Percentiles rank a stretch among this genome's conserved stretches.
These are phyloP conservation scores for Scelioninae gen. 1 DNA, from an alignment of 2,888 invertebrate genomes.

Conservation along the genomic window DNA sequence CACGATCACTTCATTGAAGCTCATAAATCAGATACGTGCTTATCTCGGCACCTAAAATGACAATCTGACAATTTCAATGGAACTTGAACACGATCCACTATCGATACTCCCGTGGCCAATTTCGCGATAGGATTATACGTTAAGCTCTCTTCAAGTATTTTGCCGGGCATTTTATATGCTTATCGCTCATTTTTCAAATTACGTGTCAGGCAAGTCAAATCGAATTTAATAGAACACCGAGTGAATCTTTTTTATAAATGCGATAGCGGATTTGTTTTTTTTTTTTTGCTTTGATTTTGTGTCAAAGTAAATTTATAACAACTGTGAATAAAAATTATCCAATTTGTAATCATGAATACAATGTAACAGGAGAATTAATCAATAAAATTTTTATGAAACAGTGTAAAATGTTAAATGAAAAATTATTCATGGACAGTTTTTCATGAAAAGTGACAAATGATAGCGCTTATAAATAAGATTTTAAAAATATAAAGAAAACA, in stretches of 20 bases:
- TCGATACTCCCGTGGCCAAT: conserved; percentile 64
- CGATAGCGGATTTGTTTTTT: background rate
- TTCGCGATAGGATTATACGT: conserved; percentile 61
- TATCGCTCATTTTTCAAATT: conserved; percentile 58
- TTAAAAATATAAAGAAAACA: no score
- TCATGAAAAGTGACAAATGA: no score
- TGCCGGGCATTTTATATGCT: conserved; percentile 45
- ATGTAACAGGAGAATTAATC: no score
- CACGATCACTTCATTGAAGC: background rate
- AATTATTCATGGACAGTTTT: no score
- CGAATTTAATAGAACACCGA: conserved; percentile 30
- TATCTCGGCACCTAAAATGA: conserved; percentile 58
- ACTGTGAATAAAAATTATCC: no score
- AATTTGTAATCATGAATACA: no score
- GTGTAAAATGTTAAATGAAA: no score
- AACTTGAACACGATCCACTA: conserved; percentile 65
- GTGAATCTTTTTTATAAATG: conserved; percentile 37
- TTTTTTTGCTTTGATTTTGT: no score
- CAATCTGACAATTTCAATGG: conserved; percentile 66
- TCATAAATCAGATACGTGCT: conserved; percentile 56
- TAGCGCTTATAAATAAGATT: no score
- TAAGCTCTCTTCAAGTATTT: conserved; percentile 57
- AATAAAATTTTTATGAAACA: no score
- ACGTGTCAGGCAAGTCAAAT: conserved; percentile 52
- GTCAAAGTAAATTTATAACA: no score